Base-by-base conservation (phyloP, 2,113 vertebrate species). In the Phalacrocorax pelagicus region DNA sequence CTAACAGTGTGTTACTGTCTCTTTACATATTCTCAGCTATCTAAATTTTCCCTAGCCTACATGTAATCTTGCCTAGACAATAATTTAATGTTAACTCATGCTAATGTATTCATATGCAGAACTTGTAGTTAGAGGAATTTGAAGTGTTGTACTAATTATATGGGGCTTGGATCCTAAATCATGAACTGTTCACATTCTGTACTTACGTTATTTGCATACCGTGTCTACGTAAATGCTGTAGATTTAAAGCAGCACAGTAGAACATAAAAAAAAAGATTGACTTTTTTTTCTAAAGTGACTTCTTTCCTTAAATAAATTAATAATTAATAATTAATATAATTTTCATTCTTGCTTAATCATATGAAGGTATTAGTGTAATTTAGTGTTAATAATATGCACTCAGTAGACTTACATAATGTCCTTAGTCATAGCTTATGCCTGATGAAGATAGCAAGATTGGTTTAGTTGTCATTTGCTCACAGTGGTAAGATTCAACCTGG, bases 31-130 rank as follows among this genome's bases (percentile, higher is more conserved):
- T 84, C 27, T 84, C 71, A 86, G 9, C 46, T 80, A 54, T 15
- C 40, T 78, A 69, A 86, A 69, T 93, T 95, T 94, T 91, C 14
- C 36, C 38, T 92, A 87, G 63, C 36, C 36, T 82, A 73, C 19
- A 42, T 44, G 3, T 77, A 85, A 61, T 73, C 92, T 81, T 90
- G n/a, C 42, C 38, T 75, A 86, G 65, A 85, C 38, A 93, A 88
- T 72, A 47, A 78, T 71, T 91, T 94, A 30, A 70, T 49, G 87
- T 95, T 90, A 95, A 90, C 42, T 93, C 52, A 86, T 80, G 61
- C 21, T 96, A 96, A 97, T 94, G 11, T 94, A 96, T 97, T 92
- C 96, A 71, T 52, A 89, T 46, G 51, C 95, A 96, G 86, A 90
- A 75, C 69, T 93, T 92, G 86, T 94, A 93, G 73, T 80, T 84